These are phyloP conservation scores for Bursaphelenchus okinawaensis DNA, from an alignment of 2,888 invertebrate genomes.

Conservation along the genomic window DNA sequence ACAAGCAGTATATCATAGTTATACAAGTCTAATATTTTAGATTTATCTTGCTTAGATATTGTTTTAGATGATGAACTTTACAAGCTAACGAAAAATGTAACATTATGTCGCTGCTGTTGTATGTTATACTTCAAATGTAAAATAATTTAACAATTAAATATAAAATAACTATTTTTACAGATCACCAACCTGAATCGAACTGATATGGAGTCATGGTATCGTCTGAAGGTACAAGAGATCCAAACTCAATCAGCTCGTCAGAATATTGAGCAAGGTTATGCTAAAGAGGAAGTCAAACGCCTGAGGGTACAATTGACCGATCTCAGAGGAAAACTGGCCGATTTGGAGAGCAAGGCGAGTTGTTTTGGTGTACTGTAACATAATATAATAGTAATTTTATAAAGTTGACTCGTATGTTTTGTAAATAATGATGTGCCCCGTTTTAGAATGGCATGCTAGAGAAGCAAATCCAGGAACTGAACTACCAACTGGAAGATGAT, in stretches of 20 bases:
- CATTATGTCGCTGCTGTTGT: too few species aligned
- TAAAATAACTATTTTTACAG: conserved; percentile 14
- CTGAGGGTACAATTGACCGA: conserved; percentile 60
- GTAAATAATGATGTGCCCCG: not conserved
- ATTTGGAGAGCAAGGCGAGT: conserved; percentile 60
- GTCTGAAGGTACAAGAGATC: conserved; percentile 63
- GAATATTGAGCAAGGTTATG: conserved; percentile 60
- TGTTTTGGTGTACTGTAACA: too few species aligned
- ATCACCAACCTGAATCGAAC: conserved; percentile 59
- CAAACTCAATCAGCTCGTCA: conserved; percentile 61
- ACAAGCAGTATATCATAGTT: too few species aligned
- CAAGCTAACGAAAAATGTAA: too few species aligned
- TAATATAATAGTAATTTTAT: too few species aligned
- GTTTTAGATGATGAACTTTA: too few species aligned
- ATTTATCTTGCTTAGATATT: too few species aligned
- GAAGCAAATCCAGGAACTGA: conserved; percentile 59
- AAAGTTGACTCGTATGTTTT: too few species aligned
- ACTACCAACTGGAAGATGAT: conserved; percentile 60
- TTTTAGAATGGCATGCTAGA: conserved; percentile 59
- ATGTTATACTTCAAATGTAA: too few species aligned
- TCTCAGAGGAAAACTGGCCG: conserved; percentile 60
- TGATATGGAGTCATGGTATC: conserved; percentile 62
- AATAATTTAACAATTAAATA: too few species aligned
- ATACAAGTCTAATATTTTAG: too few species aligned
- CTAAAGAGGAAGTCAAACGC: conserved; percentile 61